A percentile compares a stretch with the other conserved stretches of the same genome.
Evolutionary conservation across 1,140 invertebrate genomes (phyloP).

Genomic region (Aphaenogaster rudis): DNA sequence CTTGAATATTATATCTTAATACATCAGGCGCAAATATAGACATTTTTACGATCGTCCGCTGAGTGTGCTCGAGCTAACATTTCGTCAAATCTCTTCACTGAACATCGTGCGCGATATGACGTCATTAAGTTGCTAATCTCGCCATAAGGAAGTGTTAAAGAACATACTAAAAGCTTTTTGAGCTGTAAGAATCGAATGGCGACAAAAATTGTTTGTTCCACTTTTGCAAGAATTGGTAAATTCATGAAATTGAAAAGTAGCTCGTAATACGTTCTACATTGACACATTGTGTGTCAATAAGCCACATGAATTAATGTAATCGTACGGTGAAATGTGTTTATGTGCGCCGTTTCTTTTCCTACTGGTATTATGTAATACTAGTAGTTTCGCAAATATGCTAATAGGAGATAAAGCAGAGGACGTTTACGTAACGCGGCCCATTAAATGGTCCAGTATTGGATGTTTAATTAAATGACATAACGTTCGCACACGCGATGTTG

Average conservation of each 20-base stretch:
- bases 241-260: slow-evolving; percentile 17
- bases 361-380: not conserved
- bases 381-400: slow-evolving; percentile 16
- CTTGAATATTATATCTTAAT: not conserved
- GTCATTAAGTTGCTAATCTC: not conserved
- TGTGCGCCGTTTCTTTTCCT: not conserved
- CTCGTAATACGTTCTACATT: not conserved
- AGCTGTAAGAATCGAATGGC: not conserved
- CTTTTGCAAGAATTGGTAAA: slow-evolving; percentile 2
- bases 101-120: not conserved
- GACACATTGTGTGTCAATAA: slow-evolving; percentile 2
- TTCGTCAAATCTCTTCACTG: not conserved
- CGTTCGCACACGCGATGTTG: not conserved
- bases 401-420: not conserved
- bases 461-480: slow-evolving; percentile 13
- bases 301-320: slow-evolving; percentile 8
- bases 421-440: not conserved
- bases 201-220: slow-evolving; percentile 3
- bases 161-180: not conserved
- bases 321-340: not conserved
- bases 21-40: not conserved
- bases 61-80: not conserved
- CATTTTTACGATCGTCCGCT: not conserved
- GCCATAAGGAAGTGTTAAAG: not conserved
- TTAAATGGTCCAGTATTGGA: not conserved